A percentile compares a stretch with the other conserved stretches of the same genome.
These are phyloP conservation scores for Aegypius monachus DNA, from an alignment of 2,113 vertebrate species.

Conservation along the genomic window DNA sequence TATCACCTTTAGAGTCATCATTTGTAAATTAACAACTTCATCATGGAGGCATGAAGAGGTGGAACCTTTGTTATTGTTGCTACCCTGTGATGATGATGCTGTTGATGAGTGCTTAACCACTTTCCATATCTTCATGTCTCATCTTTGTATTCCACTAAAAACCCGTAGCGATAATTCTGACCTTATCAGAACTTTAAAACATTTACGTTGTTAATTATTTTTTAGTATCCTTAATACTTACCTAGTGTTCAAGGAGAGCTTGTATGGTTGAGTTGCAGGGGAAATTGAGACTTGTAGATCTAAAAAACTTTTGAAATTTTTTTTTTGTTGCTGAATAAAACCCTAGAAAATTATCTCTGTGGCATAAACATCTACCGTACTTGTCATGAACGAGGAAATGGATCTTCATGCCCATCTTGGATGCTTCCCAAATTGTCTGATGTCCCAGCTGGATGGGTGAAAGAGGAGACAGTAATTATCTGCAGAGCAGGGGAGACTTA, in stretches of 20 bases:
- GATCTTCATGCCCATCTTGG: conserved; percentile 29
- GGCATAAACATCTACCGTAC: conserved; percentile 25
- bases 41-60: background rate
- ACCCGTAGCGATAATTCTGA: background rate
- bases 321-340: background rate
- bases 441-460: conserved; percentile 22
- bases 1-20: background rate
- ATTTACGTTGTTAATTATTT: background rate
- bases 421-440: conserved; percentile 41
- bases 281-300: background rate
- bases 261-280: background rate
- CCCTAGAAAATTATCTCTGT: background rate
- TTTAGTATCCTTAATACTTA: background rate
- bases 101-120: background rate
- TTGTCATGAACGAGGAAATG: conserved; percentile 25
- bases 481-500: conserved; percentile 36
- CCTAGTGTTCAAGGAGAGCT: background rate
- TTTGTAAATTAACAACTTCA: background rate
- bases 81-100: background rate
- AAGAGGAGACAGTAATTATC: conserved; percentile 50
- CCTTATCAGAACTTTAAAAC: background rate
- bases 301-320: background rate
- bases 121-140: background rate
- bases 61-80: background rate
- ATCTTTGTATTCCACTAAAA: background rate